Base-by-base conservation (phyloP, 1,140 invertebrate species). In the Hylyphantes graminicola region DNA sequence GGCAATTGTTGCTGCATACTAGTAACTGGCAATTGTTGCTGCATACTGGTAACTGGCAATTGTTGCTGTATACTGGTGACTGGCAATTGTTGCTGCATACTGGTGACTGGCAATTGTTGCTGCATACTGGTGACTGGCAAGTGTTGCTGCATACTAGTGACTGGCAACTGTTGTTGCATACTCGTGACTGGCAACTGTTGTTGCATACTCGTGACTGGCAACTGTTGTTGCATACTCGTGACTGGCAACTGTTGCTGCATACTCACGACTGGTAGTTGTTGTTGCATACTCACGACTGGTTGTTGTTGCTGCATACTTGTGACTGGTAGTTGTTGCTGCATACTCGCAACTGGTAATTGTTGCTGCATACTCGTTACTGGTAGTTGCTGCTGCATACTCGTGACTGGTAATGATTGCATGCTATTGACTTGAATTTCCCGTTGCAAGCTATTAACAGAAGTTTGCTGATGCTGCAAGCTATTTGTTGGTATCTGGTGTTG, bases 381-480 rank as follows among this genome's bases (percentile, higher is more conserved):
- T 13, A 13, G 12, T 59, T 59, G 57, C 11, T 12, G 57, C 57
- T 13, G 12, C 12, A 13, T n/a, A 65, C 64, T 70, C 54, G 68
- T 15, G 48, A 15, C 54, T 51, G n/a, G 15, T 53, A 70, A 53
- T 76, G 74, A n/a, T 51, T 76, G 55, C 15, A 12, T 63, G 74
- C 12, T 70, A n/a, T 6, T 19, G n/a, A 17, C 12, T 15, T 57
- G 11, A 55, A 15, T 55, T 17, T 17, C 10, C 15, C 7, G 64
- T 17, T 17, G 64, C 21, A 65, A 17, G 64, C 64, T 65, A 65
- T 11, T 21, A 65, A 19, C 21, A 65, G 21, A 11, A 65, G n/a
- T 65, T 65, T 65, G 64, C 19, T 57, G 72, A n/a, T 74, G 72
- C 48, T 74, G 72, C 7, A 59, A 35, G 35, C 17, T 35, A 35